Evolutionary conservation across 2,888 invertebrate species (phyloP).

Genomic region (Dicyrtomina minuta): DNA sequence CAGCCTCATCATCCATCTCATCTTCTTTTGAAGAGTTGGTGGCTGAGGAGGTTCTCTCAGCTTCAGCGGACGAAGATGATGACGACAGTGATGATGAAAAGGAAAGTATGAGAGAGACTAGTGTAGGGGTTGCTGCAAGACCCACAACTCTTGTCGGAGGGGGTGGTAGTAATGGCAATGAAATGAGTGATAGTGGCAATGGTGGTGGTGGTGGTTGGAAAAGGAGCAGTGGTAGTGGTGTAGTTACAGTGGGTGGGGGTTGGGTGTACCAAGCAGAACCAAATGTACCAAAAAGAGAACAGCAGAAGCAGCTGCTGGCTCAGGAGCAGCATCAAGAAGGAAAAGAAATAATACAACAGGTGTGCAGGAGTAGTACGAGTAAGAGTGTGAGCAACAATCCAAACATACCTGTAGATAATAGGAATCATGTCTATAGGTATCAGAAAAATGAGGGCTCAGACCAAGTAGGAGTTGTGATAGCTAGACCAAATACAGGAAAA

Average conservation of each 20-base stretch:
- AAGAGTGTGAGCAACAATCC: neutral
- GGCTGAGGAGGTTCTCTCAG: slow-evolving; percentile 1
- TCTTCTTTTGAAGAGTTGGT: neutral
- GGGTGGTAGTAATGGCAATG: neutral
- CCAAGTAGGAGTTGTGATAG: slow-evolving; percentile 2
- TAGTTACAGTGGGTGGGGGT: slow-evolving; percentile 24
- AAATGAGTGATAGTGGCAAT: slow-evolving; percentile 25
- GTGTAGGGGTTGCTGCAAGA: neutral
- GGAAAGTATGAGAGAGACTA: slow-evolving; percentile 31
- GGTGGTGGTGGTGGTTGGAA: slow-evolving; percentile 33
- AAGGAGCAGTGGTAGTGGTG: slow-evolving; percentile 32
- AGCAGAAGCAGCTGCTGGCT: slow-evolving; percentile 1
- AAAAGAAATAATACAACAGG: slow-evolving; percentile 1
- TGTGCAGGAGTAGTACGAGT: neutral
- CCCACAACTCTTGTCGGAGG: neutral
- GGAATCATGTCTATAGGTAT: too few relatives aligned
- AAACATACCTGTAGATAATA: neutral
- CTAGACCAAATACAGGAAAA: slow-evolving; percentile 8
- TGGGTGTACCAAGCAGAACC: slow-evolving; percentile 6
- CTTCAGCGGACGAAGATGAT: neutral
- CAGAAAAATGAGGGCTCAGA: too few relatives aligned
- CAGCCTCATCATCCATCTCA: neutral
- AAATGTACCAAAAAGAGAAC: slow-evolving; percentile 7
- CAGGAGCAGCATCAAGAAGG: slow-evolving; percentile 1
- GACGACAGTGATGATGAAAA: slow-evolving; percentile 19